Evolutionary conservation across 2,113 vertebrate species (phyloP), one percentile per base, ranked within the genome.

Genomic region (Grammomys surdaster): DNA sequence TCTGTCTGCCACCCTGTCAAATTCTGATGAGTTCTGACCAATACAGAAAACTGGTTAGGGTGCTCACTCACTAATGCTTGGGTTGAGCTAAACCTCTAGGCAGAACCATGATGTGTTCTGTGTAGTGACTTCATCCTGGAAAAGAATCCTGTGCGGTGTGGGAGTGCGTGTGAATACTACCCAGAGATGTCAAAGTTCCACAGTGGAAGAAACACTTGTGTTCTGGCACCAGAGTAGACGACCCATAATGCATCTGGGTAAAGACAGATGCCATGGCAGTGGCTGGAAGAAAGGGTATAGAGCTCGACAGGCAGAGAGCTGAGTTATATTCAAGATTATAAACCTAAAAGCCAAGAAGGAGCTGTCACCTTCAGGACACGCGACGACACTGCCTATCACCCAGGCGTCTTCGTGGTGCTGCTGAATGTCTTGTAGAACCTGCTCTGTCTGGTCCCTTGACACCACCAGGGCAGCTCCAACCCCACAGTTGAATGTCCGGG

Each of bases 401-500:
- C 99, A 99, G 84, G 99, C 99, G 16, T 99, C 97, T 91, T 99
- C 99, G 63, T 98, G 97, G 0, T 97, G 98, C 28, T 89, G 98
- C 86, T 98, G 98, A 33, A 99, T 56, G 56, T 99, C 98, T 17
- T 86, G 96, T 43, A 99, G 98, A 14, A 99, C 98, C 91, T 98
- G 98, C 98, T 99, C 98, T 84, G 98, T 98, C 4, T 98, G 96
- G 14, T 97, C 95, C 13, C 98, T 98, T 43, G 99, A 96, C 0
- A 99, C 99, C 88, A 99, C 98, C 40, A 99, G 97, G 96, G 99
- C 98, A 0, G 99, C 99, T 1, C 99, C 99, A 0, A 99, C 72
- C 17, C 99, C 99, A 46, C 99, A 99, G 98, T 99, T 99, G 97
- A 99, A 99, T 0, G 99, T 99, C n/a, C 99, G 98, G 89, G 98